Base-by-base conservation (phyloP, 2,888 invertebrate species). In the Syrphus vitripennis region DNA sequence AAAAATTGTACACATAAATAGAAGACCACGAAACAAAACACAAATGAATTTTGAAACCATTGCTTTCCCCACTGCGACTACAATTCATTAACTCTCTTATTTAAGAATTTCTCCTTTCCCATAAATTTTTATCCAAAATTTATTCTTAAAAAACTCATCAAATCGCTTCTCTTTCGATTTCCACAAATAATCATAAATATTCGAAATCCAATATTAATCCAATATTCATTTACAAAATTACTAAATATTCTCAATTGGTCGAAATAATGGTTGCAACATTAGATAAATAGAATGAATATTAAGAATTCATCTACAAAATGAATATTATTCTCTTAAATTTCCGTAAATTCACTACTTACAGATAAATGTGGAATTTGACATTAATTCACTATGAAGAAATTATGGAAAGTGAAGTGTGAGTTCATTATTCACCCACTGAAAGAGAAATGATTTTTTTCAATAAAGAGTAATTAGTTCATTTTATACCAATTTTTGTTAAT, bases 401-500 rank as follows among this genome's bases (percentile, higher is more conserved):
- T 2, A 16, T 59, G 57, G 57, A 59, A 21, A 14, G 0, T 57
- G 12, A 19, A 1, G 40, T n/a, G 4, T 48, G 16, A 37, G 14
- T 61, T 24, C 5, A 14, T 10, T 12, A 19, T 29, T 19, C 19
- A 9, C 26, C 50, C 42, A 14, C 19, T 24, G 70, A 19, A 48
- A 63, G 61, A 45, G 42, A 53, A 12, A 45, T 6, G 42, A 5
- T 2, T 19, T 31, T 24, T 16, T 21, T 63, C 4, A 5, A n/a
- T 37, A 24, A 75, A 70, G 69, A 61, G 69, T 7, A 16, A 0
- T 0, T 1, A 4, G 9, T 65, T 72, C 42, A 82, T 63, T 72
- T 74, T 83, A 72, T 72, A 83, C 83, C 83, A 83, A n/a, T 21
- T 78, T 34, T 10, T 2, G 3, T 6, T n/a, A 83, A 78, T 83